A percentile compares a stretch with the other conserved stretches of the same genome.
phyloP scores from a whole-genome alignment of 2,888 invertebrate species.

The Rhagonycha fulva region DNA sequence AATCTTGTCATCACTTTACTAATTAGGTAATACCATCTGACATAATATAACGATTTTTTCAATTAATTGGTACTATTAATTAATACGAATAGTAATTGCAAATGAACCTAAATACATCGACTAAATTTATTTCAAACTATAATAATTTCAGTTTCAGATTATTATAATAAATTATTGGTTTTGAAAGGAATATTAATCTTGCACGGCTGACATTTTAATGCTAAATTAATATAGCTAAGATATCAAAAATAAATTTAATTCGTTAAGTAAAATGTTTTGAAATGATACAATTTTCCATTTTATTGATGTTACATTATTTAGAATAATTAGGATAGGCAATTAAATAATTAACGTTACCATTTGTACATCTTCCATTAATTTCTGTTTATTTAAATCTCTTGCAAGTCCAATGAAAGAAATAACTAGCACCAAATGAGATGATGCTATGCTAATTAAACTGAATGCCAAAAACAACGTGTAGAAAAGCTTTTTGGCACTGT shows the following conservation, averaged over 20 bases:
- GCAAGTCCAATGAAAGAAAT: conserved; percentile 65
- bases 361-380: conserved; percentile 27
- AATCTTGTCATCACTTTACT: not conserved
- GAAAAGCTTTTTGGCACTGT: conserved; percentile 59
- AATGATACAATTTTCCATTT: not conserved
- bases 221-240: not conserved
- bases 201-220: not conserved
- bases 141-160: not conserved
- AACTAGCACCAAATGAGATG: conserved; percentile 65
- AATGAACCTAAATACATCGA: not conserved
- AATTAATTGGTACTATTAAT: not conserved
- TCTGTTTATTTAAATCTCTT: conserved; percentile 58
- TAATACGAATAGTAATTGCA: not conserved
- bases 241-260: not conserved
- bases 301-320: not conserved
- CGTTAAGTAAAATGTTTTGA: not conserved
- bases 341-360: conserved; percentile 23
- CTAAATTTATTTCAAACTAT: not conserved
- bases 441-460: conserved; percentile 64
- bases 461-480: conserved; percentile 68
- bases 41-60: not conserved
- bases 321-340: not conserved
- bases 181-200: not conserved
- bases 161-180: not conserved
- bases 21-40: not conserved